These are phyloP conservation scores for Amblyraja radiata DNA, from an alignment of 2,797 vertebrate species.

Conservation along the genomic window DNA sequence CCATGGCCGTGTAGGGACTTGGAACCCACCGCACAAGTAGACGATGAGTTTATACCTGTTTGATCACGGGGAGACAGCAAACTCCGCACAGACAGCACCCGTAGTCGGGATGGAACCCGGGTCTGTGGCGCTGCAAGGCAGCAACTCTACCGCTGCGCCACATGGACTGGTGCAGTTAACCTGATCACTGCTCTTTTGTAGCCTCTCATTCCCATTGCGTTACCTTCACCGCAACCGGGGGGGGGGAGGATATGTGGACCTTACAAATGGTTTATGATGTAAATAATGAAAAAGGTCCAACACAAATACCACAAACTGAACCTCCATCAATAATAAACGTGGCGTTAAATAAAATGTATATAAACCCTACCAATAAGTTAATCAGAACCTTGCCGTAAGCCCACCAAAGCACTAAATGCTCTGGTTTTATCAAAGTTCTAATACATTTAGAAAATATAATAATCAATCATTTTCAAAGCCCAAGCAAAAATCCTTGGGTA, in stretches of 20 bases:
- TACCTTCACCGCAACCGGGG: neutral
- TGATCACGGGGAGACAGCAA: no score
- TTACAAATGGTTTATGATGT: neutral
- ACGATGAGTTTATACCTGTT: neutral
- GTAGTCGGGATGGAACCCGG: no score
- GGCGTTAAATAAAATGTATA: neutral
- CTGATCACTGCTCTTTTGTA: neutral
- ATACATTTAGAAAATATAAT: slow-evolving; percentile 2
- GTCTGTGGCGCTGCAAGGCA: no score
- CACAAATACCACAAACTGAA: neutral
- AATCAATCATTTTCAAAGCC: slow-evolving; percentile 26
- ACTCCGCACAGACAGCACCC: no score
- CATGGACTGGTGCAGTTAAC: neutral
- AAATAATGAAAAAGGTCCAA: neutral
- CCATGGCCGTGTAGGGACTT: neutral
- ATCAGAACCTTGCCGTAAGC: neutral
- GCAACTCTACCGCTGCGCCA: no score
- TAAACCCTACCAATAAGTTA: neutral
- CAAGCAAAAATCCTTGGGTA: slow-evolving; percentile 16
- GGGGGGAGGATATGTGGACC: neutral
- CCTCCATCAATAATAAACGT: neutral
- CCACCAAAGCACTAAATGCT: neutral
- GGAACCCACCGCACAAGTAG: neutral
- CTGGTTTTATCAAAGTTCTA: neutral
- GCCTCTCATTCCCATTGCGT: neutral